phyloP scores from a whole-genome alignment of 2,888 invertebrate species.

The Horisme vitalbata region DNA sequence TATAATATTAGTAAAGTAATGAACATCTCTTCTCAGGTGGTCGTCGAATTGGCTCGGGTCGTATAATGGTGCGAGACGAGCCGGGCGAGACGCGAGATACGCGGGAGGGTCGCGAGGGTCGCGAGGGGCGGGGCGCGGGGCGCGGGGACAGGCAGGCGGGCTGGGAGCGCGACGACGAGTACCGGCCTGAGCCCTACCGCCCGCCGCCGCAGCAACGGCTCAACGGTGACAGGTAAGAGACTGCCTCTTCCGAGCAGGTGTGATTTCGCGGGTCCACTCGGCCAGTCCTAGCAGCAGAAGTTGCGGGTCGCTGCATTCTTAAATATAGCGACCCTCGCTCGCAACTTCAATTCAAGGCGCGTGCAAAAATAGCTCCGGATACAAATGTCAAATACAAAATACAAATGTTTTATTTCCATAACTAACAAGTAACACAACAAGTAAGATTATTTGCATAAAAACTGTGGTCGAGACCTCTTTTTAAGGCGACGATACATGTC shows the following conservation, averaged over 20 bases:
- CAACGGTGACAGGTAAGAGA: constrained; percentile 54
- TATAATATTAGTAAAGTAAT: no score
- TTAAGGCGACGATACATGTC: no score
- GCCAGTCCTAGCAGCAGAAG: no score
- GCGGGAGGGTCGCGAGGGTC: constrained; percentile 47
- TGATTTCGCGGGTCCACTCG: neutral
- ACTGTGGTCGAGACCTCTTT: no score
- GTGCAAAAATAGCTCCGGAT: no score
- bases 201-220: constrained; percentile 43
- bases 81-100: constrained; percentile 35
- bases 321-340: no score
- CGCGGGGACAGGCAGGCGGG: constrained; percentile 34
- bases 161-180: constrained; percentile 27
- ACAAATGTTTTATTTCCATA: no score
- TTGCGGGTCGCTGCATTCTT: no score
- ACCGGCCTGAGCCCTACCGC: constrained; percentile 39
- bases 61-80: constrained; percentile 88
- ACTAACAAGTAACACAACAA: no score
- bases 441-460: no score
- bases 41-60: constrained; percentile 92
- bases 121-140: constrained; percentile 39
- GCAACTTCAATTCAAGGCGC: no score
- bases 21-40: constrained; percentile 41
- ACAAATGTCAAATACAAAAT: no score
- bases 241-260: neutral